Percentiles rank a stretch among this genome's conserved stretches.
Conservation (phyloP, 2,888 invertebrate species). For the Hypomecis atomaria region DNA sequence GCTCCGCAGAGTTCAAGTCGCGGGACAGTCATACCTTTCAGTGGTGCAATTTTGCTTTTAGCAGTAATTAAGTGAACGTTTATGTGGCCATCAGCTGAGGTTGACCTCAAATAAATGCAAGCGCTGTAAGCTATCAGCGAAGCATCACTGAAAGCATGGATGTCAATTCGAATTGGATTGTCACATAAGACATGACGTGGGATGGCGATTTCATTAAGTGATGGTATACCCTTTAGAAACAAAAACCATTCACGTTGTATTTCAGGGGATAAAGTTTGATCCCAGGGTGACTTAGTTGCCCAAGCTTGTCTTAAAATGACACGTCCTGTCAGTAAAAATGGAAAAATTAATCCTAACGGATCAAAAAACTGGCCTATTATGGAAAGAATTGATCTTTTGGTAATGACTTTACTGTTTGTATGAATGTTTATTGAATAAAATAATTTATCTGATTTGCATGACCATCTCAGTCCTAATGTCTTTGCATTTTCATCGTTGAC, state of each 20-base stretch:
- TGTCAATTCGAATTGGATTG: neutral
- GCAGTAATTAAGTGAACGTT: neutral
- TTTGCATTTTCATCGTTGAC: neutral
- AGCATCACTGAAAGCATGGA: neutral
- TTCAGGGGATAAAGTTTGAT: neutral
- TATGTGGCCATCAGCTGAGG: neutral
- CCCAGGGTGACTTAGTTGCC: neutral
- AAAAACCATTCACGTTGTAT: neutral
- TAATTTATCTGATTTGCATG: neutral
- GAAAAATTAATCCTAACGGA: too few species aligned
- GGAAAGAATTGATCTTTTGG: neutral
- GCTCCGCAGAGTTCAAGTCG: constrained; percentile 6
- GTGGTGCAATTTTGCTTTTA: neutral
- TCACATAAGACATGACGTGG: neutral
- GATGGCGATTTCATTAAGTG: neutral
- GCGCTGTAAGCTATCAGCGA: neutral
- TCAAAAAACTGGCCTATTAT: neutral
- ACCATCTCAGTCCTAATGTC: neutral
- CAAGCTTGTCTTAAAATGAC: neutral
- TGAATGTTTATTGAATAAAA: constrained; percentile 1
- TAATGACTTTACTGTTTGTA: neutral
- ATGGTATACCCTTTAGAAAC: neutral
- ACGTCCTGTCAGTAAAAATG: too few species aligned
- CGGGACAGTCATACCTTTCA: neutral
- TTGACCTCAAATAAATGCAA: neutral